Percentiles rank a stretch among this genome's conserved stretches.
phyloP scores from a whole-genome alignment of 2,113 vertebrate species.

The Nansenia antarctica region DNA sequence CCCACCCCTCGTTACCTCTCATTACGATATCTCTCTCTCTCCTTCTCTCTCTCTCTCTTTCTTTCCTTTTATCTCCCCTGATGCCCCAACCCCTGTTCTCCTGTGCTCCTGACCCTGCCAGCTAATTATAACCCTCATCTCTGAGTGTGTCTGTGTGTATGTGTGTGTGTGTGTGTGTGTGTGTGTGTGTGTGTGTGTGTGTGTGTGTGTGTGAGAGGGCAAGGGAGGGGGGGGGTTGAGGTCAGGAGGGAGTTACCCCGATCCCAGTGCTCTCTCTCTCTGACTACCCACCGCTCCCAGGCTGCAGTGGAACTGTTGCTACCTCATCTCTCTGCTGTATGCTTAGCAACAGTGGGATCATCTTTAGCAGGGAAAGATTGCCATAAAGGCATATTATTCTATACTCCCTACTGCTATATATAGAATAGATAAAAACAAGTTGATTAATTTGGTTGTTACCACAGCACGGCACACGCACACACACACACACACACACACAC shows the following conservation, averaged over 20 bases:
- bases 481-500: too few relatives aligned
- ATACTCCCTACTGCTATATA: too few relatives aligned
- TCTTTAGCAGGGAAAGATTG: not conserved
- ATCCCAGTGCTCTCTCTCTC: not conserved
- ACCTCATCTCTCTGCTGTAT: not conserved
- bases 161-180: not conserved
- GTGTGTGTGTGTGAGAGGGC: not conserved
- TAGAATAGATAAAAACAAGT: too few relatives aligned
- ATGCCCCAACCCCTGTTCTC: slow-evolving; percentile 9
- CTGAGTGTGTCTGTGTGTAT: slow-evolving; percentile 14
- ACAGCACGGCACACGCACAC: too few relatives aligned
- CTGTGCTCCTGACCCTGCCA: slow-evolving; percentile 12
- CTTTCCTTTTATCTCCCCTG: not conserved
- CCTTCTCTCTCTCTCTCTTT: not conserved
- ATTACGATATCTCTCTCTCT: too few relatives aligned
- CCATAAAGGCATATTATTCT: too few relatives aligned
- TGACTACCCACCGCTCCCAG: not conserved
- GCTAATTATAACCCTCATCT: slow-evolving; percentile 46
- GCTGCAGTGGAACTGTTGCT: not conserved
- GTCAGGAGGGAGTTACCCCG: slow-evolving; percentile 6
- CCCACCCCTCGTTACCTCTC: too few relatives aligned
- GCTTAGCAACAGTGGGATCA: slow-evolving; percentile 37
- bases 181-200: not conserved
- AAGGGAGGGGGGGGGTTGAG: not conserved
- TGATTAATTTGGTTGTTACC: too few relatives aligned